These are phyloP conservation scores for Meda fulgida DNA, from an alignment of 2,797 vertebrate species.

Conservation along the genomic window DNA sequence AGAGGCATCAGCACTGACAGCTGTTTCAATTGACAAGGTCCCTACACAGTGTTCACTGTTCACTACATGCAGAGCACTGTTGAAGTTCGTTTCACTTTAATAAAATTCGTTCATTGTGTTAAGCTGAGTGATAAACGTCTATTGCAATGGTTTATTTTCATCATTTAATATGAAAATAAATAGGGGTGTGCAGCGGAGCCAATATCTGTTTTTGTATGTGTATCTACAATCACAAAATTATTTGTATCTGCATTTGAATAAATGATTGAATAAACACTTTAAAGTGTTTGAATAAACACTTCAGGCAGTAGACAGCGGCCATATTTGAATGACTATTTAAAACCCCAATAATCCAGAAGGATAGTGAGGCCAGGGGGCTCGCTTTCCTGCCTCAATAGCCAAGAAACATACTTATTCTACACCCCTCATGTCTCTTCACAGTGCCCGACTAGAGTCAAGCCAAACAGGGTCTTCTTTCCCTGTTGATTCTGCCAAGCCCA, in stretches of 20 bases:
- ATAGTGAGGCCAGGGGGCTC: background rate
- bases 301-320: background rate
- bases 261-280: too few species aligned
- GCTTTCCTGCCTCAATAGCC: background rate
- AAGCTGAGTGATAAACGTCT: background rate
- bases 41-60: background rate
- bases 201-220: background rate
- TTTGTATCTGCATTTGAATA: background rate
- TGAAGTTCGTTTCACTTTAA: background rate
- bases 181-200: background rate
- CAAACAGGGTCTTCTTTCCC: background rate
- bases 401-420: background rate
- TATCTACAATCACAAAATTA: background rate
- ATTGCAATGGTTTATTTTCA: background rate
- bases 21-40: background rate
- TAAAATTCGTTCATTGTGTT: background rate
- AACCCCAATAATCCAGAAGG: too few species aligned
- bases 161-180: background rate
- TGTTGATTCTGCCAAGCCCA: too few species aligned
- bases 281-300: too few species aligned
- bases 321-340: background rate
- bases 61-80: background rate
- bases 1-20: background rate
- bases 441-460: background rate
- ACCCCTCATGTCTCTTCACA: background rate